A percentile compares a stretch with the other conserved stretches of the same genome.
These are phyloP conservation scores for Aleiodes alternator DNA, from an alignment of 2,888 invertebrate genomes.

Conservation along the genomic window DNA sequence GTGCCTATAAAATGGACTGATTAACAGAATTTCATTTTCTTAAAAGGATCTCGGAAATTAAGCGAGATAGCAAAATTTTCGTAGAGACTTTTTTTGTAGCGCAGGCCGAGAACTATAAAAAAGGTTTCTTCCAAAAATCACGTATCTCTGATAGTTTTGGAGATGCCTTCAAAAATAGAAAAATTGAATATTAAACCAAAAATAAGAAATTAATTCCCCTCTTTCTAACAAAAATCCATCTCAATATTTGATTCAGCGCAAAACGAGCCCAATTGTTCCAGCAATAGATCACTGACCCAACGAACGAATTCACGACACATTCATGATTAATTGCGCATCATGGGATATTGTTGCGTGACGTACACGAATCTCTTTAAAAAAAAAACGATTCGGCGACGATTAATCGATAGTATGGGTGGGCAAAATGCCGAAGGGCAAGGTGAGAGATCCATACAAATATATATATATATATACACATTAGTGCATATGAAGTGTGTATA, in stretches of 20 bases:
- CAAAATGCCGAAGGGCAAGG: conserved; percentile 39
- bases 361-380: conserved; percentile 22
- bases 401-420: conserved; percentile 42
- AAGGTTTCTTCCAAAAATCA: conserved; percentile 16
- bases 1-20: too few relatives aligned
- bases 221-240: not conserved
- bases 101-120: not conserved
- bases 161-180: not conserved
- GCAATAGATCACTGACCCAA: conserved; percentile 28
- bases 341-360: conserved; percentile 28
- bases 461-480: not conserved
- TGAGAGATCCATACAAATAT: conserved; percentile 10
- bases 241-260: not conserved
- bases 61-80: too few relatives aligned
- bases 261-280: not conserved
- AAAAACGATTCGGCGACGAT: conserved; percentile 38
- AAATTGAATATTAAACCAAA: not conserved
- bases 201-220: not conserved
- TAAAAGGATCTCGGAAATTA: too few relatives aligned
- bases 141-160: too few relatives aligned
- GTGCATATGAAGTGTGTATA: conserved; percentile 16
- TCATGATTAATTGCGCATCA: conserved; percentile 42
- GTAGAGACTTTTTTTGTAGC: not conserved
- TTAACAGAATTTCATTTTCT: too few relatives aligned
- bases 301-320: conserved; percentile 3